A percentile compares a stretch with the other conserved stretches of the same genome.
Conservation (phyloP, 2,888 invertebrate species). For the Antitype chi region DNA sequence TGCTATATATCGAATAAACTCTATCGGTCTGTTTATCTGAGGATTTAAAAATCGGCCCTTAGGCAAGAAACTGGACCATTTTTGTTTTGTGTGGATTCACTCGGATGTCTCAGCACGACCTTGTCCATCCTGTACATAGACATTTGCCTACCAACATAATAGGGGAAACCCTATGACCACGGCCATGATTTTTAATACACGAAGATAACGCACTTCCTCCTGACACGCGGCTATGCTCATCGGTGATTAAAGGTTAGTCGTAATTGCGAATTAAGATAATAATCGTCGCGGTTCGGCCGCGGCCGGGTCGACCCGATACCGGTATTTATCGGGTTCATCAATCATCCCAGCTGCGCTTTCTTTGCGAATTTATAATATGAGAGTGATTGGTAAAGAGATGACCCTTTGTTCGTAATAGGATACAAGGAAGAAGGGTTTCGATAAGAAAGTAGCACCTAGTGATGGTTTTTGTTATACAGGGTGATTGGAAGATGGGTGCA, state of each 20-base stretch:
- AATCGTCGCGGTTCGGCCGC: slow-evolving; percentile 65
- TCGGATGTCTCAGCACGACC: neutral
- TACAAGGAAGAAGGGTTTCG: neutral
- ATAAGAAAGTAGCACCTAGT: too few species aligned
- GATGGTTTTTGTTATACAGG: neutral
- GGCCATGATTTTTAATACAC: slow-evolving; percentile 11
- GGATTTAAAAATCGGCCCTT: too few species aligned
- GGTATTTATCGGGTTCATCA: slow-evolving; percentile 68
- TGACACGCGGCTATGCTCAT: slow-evolving; percentile 56
- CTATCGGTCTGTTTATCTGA: too few species aligned
- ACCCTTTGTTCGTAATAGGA: slow-evolving; percentile 15
- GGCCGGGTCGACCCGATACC: slow-evolving; percentile 56
- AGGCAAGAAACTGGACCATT: too few species aligned
- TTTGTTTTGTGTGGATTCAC: neutral
- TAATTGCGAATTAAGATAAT: slow-evolving; percentile 77
- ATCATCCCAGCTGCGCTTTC: slow-evolving; percentile 68
- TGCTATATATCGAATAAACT: too few species aligned
- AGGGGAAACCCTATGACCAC: neutral
- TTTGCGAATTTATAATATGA: slow-evolving; percentile 56
- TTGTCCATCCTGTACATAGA: neutral
- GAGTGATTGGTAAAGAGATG: slow-evolving; percentile 42
- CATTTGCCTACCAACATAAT: neutral
- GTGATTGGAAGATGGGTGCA: too few species aligned
- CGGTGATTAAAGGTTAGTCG: slow-evolving; percentile 74
- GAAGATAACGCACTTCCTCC: slow-evolving; percentile 31